Base-by-base conservation (phyloP, 2,888 invertebrate species). In the Synergus japonicus region DNA sequence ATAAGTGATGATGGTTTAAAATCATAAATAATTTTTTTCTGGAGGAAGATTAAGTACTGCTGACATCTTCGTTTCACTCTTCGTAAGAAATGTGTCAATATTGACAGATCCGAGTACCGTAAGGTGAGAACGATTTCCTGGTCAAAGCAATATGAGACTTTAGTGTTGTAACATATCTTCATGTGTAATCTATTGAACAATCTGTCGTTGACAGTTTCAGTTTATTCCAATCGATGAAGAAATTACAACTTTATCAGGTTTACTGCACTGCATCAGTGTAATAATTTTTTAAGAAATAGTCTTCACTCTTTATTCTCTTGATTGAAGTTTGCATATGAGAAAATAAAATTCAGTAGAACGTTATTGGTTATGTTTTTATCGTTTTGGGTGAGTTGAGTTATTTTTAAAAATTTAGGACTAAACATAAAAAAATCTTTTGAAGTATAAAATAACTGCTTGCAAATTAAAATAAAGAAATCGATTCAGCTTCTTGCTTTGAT, bases 81-180 rank as follows among this genome's bases (percentile, higher is more conserved):
- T 89, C 86, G 85, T 85, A 86, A 89, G 87, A 87, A 87, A 89
- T 83, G 83, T 86, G 90, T 89, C 88, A 90, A 90, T 90, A 90
- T 90, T 90, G 88, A 88, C 89, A 81, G 83, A 83, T 78, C 77
- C 81, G 86, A 84, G 87, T 89, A 87, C 88, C 87, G 89, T 89
- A 89, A 90, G 87, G 82, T 86, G 86, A 90, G 87, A 87, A 84
- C 86, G 85, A 86, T 89, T 90, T 89, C 88, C 85, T 83, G 85
- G 83, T 83, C 84, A 80, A 79, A 80, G 79, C 76, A 54, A 76
- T 66, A 58, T 5, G 54, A 78, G 66, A 58, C 78, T 67, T 18
- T 41, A 41, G 67, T 54, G 67, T 67, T 66, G 54, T 44, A 73
- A 49, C 49, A 49, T 73, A 10, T 29, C 65, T 67, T 44, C 29